Conservation (phyloP, 2,113 vertebrate species). For the Etheostoma cragini region DNA sequence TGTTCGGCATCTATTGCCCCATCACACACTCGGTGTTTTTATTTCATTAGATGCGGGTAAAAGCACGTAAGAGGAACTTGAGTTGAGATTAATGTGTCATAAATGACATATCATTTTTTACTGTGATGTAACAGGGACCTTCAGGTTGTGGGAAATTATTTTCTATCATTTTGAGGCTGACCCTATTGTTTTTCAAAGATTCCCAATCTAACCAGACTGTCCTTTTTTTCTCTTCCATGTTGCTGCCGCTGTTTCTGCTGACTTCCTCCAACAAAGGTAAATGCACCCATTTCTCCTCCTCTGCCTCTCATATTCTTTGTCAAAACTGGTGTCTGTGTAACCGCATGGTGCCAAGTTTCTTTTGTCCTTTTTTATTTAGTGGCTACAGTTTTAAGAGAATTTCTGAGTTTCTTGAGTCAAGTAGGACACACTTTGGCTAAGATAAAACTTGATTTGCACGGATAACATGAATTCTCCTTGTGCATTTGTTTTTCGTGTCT, state of each 20-base stretch:
- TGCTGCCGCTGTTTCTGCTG: constrained; percentile 39
- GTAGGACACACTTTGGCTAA: neutral
- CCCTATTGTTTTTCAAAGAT: neutral
- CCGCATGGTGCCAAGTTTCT: neutral
- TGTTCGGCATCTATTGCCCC: neutral
- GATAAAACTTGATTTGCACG: neutral
- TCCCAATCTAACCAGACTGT: constrained; percentile 28
- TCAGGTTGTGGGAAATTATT: neutral
- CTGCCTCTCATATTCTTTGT: neutral
- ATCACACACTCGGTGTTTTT: neutral
- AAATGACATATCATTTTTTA: neutral
- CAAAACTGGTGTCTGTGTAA: neutral
- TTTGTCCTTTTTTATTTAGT: neutral
- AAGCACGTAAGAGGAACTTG: neutral
- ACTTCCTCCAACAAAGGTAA: constrained; percentile 72
- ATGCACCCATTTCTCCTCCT: neutral
- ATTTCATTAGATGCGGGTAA: too few relatives aligned
- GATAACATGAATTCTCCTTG: neutral
- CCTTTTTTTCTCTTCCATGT: constrained; percentile 72
- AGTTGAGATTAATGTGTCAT: neutral
- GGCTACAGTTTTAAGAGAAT: neutral
- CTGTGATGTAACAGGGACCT: too few relatives aligned
- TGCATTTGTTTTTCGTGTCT: neutral
- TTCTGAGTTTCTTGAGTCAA: neutral
- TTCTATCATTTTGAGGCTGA: neutral